Evolutionary conservation across 2,113 vertebrate genomes (phyloP).

Genomic region (Atractosteus spatula): DNA sequence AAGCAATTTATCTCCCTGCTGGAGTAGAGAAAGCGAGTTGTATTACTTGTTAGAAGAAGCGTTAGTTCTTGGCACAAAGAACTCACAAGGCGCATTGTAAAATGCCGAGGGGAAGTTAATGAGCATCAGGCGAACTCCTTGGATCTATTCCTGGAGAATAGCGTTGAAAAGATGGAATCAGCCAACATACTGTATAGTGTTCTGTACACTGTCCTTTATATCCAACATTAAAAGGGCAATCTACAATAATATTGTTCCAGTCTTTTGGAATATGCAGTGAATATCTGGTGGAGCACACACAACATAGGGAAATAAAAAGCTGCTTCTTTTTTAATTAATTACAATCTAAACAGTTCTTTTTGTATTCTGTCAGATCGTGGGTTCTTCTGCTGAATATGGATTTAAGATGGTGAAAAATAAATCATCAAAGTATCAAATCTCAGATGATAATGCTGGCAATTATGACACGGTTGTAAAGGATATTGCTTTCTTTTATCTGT

Average conservation of each 20-base stretch:
- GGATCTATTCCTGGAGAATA: slow-evolving; percentile 83
- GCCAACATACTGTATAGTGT: slow-evolving; percentile 58
- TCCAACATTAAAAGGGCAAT: slow-evolving; percentile 84
- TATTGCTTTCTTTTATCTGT: too few species aligned
- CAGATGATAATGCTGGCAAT: too few species aligned
- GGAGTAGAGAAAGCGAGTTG: slow-evolving; percentile 78
- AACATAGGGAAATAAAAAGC: too few species aligned
- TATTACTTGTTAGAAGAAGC: slow-evolving; percentile 78
- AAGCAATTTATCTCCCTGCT: slow-evolving; percentile 84
- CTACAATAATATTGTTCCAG: slow-evolving; percentile 52
- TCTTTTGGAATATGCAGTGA: slow-evolving; percentile 3
- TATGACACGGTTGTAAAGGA: too few species aligned
- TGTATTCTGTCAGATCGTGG: too few species aligned
- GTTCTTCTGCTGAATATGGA: too few species aligned
- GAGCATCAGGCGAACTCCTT: slow-evolving; percentile 88
- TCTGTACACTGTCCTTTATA: slow-evolving; percentile 74
- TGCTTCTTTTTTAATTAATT: too few species aligned
- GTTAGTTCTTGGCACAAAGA: slow-evolving; percentile 88
- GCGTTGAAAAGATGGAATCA: slow-evolving; percentile 76
- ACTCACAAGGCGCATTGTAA: slow-evolving; percentile 83
- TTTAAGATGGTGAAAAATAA: too few species aligned
- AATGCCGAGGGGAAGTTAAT: slow-evolving; percentile 95
- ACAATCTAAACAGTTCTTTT: too few species aligned
- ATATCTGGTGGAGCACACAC: background rate
- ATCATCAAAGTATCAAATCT: too few species aligned